Evolutionary conservation across 1,140 invertebrate species (phyloP), one percentile per base, ranked within the genome.

Genomic region (Pentalonia nigronervosa): DNA sequence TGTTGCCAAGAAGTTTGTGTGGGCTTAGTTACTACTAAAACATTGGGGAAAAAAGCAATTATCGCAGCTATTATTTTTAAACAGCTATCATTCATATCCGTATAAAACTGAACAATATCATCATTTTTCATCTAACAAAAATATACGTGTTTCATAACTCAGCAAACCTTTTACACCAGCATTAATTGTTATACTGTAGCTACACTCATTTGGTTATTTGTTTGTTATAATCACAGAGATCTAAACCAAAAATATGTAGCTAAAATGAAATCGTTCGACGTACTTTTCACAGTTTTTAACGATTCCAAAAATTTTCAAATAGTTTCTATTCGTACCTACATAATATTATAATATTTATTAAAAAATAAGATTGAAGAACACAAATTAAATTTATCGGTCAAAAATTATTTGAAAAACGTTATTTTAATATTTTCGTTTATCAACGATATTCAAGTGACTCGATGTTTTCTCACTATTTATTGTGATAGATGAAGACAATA

Each of bases 1-100:
- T 92, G 23, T 84, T 53, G 47, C 47, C 91, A 92, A 83, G 41
- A 53, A 50, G 34, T 84, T 84, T 92, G 41, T 36, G 30, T 30
- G 88, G 53, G 20, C 17, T 56, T 90, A 90, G 50, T 20, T 25
- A 56, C 47, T 30, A 60, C 50, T 45, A 60, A 45, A 56, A 41
- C 23, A 9, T 50, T 23, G 34, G 20, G 20, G 8, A 0, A 36
- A 53, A n/a, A 36, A 53, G 47, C 87, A 89, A 89, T 89, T 89
- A 89, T 34, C 47, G 53, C 21, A 34, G 50, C 48, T 23, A 34
- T 48, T 87, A 47, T 21, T 45, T 87, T 48, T 47, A 20, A 47
- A 20, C 25, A 8, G 30, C 50, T 87, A 48, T 83, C n/a, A 21
- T 87, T 87, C 47, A n/a, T 11, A 86, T 25, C 41, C 30, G 2